Conservation (phyloP, 2,797 vertebrate genomes). For the Coendou prehensilis region DNA sequence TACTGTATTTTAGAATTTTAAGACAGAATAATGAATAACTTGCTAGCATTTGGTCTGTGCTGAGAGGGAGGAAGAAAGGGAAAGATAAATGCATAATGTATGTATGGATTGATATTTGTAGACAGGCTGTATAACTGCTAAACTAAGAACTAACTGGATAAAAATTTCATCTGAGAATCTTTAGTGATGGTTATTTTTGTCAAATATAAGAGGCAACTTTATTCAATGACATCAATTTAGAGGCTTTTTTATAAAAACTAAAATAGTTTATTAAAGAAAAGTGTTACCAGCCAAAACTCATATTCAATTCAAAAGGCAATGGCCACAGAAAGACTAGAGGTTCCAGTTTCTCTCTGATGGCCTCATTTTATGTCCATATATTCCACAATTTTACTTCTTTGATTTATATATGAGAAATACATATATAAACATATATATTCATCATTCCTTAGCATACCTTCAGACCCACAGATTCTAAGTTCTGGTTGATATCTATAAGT, state of each 20-base stretch:
- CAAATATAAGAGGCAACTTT: neutral
- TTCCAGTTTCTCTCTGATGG: neutral
- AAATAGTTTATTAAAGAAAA: constrained; percentile 27
- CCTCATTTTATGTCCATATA: neutral
- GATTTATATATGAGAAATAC: neutral
- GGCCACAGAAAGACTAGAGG: neutral
- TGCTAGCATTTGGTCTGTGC: neutral
- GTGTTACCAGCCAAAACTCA: neutral
- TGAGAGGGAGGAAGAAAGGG: neutral
- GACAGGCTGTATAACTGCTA: neutral
- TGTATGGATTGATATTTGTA: neutral
- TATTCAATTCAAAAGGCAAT: neutral
- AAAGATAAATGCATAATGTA: neutral
- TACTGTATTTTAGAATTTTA: neutral
- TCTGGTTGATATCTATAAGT: neutral
- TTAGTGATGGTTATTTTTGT: constrained; percentile 12
- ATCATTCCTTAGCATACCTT: neutral
- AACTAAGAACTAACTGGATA: neutral
- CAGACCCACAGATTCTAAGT: neutral
- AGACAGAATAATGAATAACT: neutral
- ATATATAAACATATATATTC: neutral
- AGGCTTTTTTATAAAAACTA: neutral
- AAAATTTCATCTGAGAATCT: neutral
- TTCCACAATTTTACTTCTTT: neutral
- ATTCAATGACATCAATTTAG: neutral